These are phyloP conservation scores for Crenichthys baileyi DNA, from an alignment of 2,797 vertebrate species.

Conservation along the genomic window DNA sequence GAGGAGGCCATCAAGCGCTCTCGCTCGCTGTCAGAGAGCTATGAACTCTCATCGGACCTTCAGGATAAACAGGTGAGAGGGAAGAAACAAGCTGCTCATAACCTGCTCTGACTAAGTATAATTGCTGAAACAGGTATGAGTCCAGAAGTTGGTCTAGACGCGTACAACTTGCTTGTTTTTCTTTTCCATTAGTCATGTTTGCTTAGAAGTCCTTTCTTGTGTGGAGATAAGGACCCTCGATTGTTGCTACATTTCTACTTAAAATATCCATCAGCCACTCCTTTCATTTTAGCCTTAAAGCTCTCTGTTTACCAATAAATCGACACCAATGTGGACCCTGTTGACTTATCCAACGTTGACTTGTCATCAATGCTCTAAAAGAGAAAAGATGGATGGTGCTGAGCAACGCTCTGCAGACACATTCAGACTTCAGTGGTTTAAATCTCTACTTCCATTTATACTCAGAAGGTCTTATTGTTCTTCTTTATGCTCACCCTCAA, in stretches of 20 bases:
- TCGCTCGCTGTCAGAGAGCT: conserved; percentile 95
- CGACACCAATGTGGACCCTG: neutral
- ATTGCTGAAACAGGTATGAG: neutral
- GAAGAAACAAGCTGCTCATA: neutral
- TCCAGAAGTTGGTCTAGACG: neutral
- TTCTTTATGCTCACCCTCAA: too few relatives aligned
- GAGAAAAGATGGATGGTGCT: neutral
- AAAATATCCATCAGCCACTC: neutral
- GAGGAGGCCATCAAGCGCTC: conserved; percentile 98
- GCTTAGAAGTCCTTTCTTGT: neutral
- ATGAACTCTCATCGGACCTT: conserved; percentile 98
- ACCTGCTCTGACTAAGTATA: neutral
- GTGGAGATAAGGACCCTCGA: neutral
- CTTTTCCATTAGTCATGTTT: neutral
- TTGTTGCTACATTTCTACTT: neutral
- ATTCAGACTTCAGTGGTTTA: neutral
- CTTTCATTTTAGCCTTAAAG: neutral
- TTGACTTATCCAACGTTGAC: neutral
- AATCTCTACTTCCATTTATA: neutral
- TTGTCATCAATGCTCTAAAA: neutral
- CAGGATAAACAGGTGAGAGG: conserved; percentile 94
- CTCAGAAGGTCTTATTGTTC: too few relatives aligned
- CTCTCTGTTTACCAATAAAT: neutral
- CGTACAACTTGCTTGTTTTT: neutral
- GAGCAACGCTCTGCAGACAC: neutral